A percentile compares a stretch with the other conserved stretches of the same genome.
These are phyloP conservation scores for Boulengeromyrus knoepffleri DNA, from an alignment of 2,113 vertebrate genomes.

Conservation along the genomic window DNA sequence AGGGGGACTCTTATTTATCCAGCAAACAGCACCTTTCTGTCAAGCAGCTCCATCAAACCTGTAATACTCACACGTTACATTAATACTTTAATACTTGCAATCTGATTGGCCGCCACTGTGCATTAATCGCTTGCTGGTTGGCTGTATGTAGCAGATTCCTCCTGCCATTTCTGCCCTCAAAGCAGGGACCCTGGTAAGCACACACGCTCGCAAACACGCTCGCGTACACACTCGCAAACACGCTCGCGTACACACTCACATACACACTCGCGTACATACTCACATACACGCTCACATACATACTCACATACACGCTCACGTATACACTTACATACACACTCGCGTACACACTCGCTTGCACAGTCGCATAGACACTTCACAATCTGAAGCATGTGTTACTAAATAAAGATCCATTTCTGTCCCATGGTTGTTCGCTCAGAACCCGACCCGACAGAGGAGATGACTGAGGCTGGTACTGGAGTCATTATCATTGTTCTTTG, in stretches of 20 bases:
- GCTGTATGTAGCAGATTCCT: not conserved
- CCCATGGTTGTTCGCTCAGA: not conserved
- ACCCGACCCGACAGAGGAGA: conserved; percentile 7
- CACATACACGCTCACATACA: too few relatives aligned
- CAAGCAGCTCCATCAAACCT: not conserved
- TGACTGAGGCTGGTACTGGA: not conserved
- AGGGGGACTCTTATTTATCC: not conserved
- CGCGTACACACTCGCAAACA: too few relatives aligned
- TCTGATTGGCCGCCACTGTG: conserved; percentile 17
- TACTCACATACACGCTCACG: too few relatives aligned
- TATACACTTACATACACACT: not conserved
- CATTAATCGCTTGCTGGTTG: not conserved
- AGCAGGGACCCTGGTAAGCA: conserved; percentile 13
- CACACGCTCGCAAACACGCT: not conserved
- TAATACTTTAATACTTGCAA: not conserved
- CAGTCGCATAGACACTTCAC: not conserved
- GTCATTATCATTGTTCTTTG: not conserved
- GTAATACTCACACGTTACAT: not conserved
- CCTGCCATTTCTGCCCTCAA: conserved; percentile 17
- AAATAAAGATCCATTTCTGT: not conserved
- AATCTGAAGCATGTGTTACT: not conserved
- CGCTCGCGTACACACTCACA: too few relatives aligned
- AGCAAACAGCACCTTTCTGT: conserved; percentile 6
- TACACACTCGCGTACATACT: too few relatives aligned
- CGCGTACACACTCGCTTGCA: not conserved